Evolutionary conservation across 1,140 invertebrate species (phyloP), one percentile per base, ranked within the genome.

Genomic region (Potamilus streckersoni): DNA sequence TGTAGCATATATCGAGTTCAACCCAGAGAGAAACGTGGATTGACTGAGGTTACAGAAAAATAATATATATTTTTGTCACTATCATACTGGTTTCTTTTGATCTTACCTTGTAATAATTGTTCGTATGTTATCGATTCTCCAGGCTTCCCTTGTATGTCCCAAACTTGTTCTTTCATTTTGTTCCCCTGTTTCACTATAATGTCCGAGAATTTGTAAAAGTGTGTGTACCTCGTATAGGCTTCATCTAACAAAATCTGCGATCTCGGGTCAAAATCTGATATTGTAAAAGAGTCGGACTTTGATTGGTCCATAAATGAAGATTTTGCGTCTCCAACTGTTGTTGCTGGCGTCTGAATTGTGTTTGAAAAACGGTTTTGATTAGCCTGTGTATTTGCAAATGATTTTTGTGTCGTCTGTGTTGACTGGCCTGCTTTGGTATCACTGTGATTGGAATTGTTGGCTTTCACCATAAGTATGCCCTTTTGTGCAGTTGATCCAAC

Each of bases 111-210:
- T 16, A 85, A 64, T 20, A 85, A 67, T 72, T 85, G 84, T 72
- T 85, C 84, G 59, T 85, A 85, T 4, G 81, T 81, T 38, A 85
- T 70, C 2, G 78, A 81, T 65, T 85, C 84, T 15, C 84, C 81
- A 17, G 80, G 73, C 67, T 84, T 85, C 57, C 80, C 79, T 13
- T 82, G 80, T 56, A 79, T 76, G 55, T 85, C 84, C 74, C 81
- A 75, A 31, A 85, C 79, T 61, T 79, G 76, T 60, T 81, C 76
- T 69, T 85, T 84, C 56, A 85, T 79, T 56, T 80, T 73, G 19
- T 66, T 78, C 12, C 84, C 84, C 65, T 85, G 81, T 74, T 84
- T 80, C 23, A 84, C 66, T 31, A 85, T 71, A 27, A 76, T 81
- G 49, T 81, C 73, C 69, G 81, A 82, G 27, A 85, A 79, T 61